Base-by-base conservation (phyloP, 35 echinoderm and acorn worm species). In the Diadema setosum region DNA sequence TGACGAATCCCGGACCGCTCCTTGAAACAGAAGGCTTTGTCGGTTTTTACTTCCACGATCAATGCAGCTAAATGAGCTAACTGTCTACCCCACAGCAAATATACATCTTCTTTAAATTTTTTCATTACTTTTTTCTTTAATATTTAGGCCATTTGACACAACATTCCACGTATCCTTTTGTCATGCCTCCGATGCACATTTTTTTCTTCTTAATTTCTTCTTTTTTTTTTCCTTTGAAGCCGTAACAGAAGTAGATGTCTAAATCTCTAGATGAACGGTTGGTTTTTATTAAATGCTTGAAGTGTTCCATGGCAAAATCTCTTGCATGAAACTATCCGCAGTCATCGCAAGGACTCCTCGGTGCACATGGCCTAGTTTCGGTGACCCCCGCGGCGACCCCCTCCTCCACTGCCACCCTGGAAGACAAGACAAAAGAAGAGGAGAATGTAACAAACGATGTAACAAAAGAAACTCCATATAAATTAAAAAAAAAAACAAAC, bases 261-360 rank as follows among this genome's bases (percentile, higher is more conserved):
- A 78, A 39, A 78, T n/a, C 73, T 21, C 73, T 78, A 78, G 73
- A 78, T 78, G 73, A 78, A 35, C 24, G 73, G 63, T 67, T 67
- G 63, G 30, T 78, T 78, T 76, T 78, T 44, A 9, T 43, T 78
- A 40, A 42, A 78, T 35, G 73, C 73, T 35, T 44, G 73, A 42
- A 26, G 40, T 78, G 44, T 20, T 78, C 73, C n/a, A 2, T 5
- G 73, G 44, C 73, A 36, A 78, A 52, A 52, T n/a, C 73, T 78
- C 73, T 52, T 39, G 73, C 73, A 78, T 12, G 37, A 67, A 67
- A 41, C 24, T 78, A 42, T n/a, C 73, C 24, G 35, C 73, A 78
- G 73, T 44, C 35, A 24, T 78, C 40, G 31, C 25, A 41, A 44
- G 35, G 24, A 78, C 9, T 35, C 35, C 73, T 78, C 29, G 29